phyloP scores from a whole-genome alignment of 1,140 invertebrate species.

The Cecropterus lyciades region DNA sequence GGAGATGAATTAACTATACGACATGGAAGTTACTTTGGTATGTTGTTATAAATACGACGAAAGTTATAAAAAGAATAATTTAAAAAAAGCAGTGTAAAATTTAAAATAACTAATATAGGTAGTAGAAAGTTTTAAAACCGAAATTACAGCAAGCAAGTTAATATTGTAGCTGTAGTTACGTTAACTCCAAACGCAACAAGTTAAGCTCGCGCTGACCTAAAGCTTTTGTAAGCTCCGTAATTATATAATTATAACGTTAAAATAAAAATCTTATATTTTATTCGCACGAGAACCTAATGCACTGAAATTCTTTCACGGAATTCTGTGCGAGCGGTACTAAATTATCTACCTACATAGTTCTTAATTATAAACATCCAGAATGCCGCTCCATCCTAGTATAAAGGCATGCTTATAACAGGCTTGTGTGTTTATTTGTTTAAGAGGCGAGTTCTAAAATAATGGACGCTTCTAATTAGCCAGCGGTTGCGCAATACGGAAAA shows the following conservation, averaged over 20 bases:
- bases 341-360: constrained; percentile 38
- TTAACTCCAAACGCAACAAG: constrained; percentile 54
- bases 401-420: constrained; percentile 24
- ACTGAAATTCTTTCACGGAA: constrained; percentile 33
- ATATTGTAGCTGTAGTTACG: constrained; percentile 19
- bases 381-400: constrained; percentile 32
- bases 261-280: constrained; percentile 29
- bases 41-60: too few relatives aligned
- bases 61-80: too few relatives aligned
- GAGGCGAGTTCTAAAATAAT: constrained; percentile 32
- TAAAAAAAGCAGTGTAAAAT: background rate
- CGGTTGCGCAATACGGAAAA: constrained; percentile 31
- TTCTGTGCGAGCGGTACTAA: constrained; percentile 22
- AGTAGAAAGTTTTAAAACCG: constrained; percentile 8
- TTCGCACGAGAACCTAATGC: constrained; percentile 20
- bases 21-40: too few relatives aligned
- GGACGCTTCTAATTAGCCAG: constrained; percentile 28
- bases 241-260: constrained; percentile 26
- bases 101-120: background rate
- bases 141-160: constrained; percentile 18
- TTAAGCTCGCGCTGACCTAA: constrained; percentile 42
- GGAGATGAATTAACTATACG: too few relatives aligned
- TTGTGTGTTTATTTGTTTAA: constrained; percentile 30
- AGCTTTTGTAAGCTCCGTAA: constrained; percentile 40
- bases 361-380: constrained; percentile 45